Conservation (phyloP, 2,888 invertebrate genomes). For the Philaethria dido region DNA sequence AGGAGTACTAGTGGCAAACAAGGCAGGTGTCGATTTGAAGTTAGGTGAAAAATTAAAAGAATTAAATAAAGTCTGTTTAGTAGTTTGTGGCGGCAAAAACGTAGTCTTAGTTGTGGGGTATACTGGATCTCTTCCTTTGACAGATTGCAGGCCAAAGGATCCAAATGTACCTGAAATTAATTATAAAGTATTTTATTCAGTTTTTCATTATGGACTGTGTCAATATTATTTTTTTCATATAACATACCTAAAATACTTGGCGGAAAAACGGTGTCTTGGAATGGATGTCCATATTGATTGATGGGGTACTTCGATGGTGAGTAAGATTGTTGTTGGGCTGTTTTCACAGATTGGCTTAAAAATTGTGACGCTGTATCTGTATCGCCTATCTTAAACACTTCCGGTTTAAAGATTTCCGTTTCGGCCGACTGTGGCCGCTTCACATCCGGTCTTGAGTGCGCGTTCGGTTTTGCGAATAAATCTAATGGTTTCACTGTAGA, state of each 20-base stretch:
- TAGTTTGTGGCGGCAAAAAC: constrained; percentile 68
- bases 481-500: constrained; percentile 66
- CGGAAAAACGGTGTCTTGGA: constrained; percentile 67
- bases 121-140: constrained; percentile 79
- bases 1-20: constrained; percentile 64
- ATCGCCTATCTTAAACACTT: constrained; percentile 72
- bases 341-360: constrained; percentile 70
- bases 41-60: constrained; percentile 70
- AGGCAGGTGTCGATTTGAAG: constrained; percentile 64
- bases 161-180: constrained; percentile 81
- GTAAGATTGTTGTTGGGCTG: constrained; percentile 67
- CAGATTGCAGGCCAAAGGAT: constrained; percentile 83
- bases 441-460: constrained; percentile 60
- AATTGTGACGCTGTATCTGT: constrained; percentile 69
- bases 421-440: constrained; percentile 52
- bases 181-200: background rate
- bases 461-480: constrained; percentile 64
- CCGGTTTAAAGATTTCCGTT: constrained; percentile 70
- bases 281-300: constrained; percentile 53
- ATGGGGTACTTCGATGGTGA: constrained; percentile 31
- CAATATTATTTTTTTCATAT: background rate
- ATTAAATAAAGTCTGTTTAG: constrained; percentile 72
- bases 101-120: constrained; percentile 70
- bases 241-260: constrained; percentile 71
- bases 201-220: background rate